phyloP scores from a whole-genome alignment of 1,140 invertebrate species.

The Zophobas morio region DNA sequence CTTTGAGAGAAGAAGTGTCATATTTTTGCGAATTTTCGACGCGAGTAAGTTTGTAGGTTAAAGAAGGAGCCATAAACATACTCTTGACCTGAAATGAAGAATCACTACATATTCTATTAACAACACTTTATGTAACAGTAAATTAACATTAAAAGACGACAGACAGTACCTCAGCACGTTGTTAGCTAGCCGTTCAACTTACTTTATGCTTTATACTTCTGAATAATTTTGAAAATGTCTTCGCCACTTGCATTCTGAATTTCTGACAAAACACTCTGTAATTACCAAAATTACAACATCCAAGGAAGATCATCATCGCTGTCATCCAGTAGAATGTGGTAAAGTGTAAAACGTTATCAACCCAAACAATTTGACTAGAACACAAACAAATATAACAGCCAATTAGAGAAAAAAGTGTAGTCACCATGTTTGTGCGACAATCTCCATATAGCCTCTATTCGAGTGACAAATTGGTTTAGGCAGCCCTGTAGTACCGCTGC shows the following conservation, averaged over 20 bases:
- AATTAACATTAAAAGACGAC: slow-evolving; percentile 69
- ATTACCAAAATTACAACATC: background rate
- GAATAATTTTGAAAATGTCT: slow-evolving; percentile 1
- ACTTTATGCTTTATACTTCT: slow-evolving; percentile 23
- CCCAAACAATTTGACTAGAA: background rate
- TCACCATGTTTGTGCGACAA: background rate
- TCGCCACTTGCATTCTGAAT: background rate
- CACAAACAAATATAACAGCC: background rate
- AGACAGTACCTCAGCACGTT: background rate
- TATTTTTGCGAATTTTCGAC: slow-evolving; percentile 1
- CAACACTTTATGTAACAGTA: slow-evolving; percentile 64
- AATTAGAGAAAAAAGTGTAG: background rate
- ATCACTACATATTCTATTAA: too few relatives aligned
- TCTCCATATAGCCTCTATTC: slow-evolving; percentile 2
- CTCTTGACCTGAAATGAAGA: too few relatives aligned
- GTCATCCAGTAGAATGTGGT: slow-evolving; percentile 41
- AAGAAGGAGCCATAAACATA: slow-evolving; percentile 2
- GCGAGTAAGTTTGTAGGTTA: slow-evolving; percentile 13
- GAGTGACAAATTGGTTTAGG: slow-evolving; percentile 74
- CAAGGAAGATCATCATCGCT: background rate
- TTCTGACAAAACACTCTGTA: background rate
- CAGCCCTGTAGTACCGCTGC: slow-evolving; percentile 84
- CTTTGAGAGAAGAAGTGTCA: background rate
- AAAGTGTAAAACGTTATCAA: background rate
- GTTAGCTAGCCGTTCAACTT: background rate